These are phyloP conservation scores for Chondrosia reniformis DNA, from an alignment of 37 sponge, comb jelly and placozoan genomes.

Conservation along the genomic window DNA sequence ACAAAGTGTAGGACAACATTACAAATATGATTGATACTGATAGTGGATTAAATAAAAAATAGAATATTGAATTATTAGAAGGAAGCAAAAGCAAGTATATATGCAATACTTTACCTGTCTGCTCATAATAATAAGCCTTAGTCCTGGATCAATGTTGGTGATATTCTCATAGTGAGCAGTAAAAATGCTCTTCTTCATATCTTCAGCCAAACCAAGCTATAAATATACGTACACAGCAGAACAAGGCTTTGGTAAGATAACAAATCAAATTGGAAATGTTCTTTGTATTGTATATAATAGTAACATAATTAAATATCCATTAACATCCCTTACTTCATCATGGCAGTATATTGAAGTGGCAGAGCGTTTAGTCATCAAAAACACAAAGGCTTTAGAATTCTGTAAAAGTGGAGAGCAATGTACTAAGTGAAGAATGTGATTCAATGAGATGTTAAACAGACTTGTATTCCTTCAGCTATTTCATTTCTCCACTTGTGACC, in stretches of 20 bases:
- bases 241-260: too few species aligned
- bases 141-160: conserved; percentile 59
- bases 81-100: too few species aligned
- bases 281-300: neutral
- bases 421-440: neutral
- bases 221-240: neutral
- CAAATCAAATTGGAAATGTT: neutral
- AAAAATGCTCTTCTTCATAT: conserved; percentile 59
- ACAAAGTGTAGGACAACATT: too few species aligned
- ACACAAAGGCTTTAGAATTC: conserved; percentile 44
- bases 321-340: conserved; percentile 56
- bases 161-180: conserved; percentile 27
- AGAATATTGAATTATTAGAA: too few species aligned
- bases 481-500: conserved; percentile 80
- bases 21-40: too few species aligned
- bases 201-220: conserved; percentile 70
- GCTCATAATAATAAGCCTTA: conserved; percentile 56
- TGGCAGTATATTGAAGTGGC: conserved; percentile 60
- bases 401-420: conserved; percentile 3
- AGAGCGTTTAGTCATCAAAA: conserved; percentile 56
- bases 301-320: too few species aligned
- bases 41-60: too few species aligned
- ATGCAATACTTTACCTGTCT: conserved; percentile 68
- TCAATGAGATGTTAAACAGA: neutral
- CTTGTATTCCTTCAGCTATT: conserved; percentile 74